Evolutionary conservation across 2,888 invertebrate species (phyloP), one percentile per base, ranked within the genome.

Genomic region (Uropetala carovei): DNA sequence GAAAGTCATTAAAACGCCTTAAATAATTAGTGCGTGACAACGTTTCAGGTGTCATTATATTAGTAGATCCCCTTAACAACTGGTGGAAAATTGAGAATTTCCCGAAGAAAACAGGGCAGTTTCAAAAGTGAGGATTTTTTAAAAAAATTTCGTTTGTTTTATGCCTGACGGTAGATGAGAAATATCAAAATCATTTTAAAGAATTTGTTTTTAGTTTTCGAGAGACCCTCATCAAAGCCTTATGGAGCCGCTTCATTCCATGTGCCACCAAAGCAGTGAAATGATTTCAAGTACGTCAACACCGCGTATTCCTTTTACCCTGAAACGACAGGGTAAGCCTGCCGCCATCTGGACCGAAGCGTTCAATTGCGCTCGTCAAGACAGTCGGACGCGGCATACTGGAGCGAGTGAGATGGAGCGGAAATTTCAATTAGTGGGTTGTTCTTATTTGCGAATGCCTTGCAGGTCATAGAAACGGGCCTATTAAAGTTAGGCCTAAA

Each of bases 401-500:
- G 68, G 68, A 68, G 22, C 75, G 75, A 11, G 27, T 22, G 75
- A 75, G 22, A 75, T 75, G 75, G 75, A 27, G 75, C 22, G 75
- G 75, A 75, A 75, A 75, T 75, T 75, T 27, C 75, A 75, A 75
- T 75, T 75, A 75, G 75, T 75, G 11, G 22, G 75, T 27, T 75
- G 22, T 75, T 75, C 75, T 75, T 75, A 75, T 75, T 75, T 75
- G 27, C 75, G 75, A 18, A 75, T 14, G 11, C 75, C 22, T 13
- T 13, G 27, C 75, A 10, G 75, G 27, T 27, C 75, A 27, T 27
- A 75, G 75, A 75, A 27, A 27, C 27, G 27, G 27, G 27, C 22
- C 75, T 75, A 75, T 75, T 75, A 75, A 75, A 75, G 22, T 75
- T 75, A 22, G 27, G 75, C 10, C 22, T n/a, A 68, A 18, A 18